Evolutionary conservation across 2,113 vertebrate genomes (phyloP).

Genomic region (Balaenoptera acutorostrata): DNA sequence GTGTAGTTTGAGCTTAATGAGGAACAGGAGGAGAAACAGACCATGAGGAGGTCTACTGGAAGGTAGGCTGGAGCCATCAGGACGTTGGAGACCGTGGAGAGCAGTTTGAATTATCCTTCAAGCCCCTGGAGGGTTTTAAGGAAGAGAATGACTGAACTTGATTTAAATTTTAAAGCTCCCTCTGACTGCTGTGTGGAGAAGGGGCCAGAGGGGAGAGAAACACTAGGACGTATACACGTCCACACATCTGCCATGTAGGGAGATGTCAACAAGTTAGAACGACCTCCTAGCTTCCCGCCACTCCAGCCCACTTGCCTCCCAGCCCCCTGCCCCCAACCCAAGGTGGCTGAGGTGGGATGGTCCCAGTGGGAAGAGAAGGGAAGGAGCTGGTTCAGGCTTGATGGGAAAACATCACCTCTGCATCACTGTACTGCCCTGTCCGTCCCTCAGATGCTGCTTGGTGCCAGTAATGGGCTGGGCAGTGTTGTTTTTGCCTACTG

Average conservation of each 20-base stretch:
- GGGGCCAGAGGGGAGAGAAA: background rate
- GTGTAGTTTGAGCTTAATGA: background rate
- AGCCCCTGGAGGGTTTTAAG: background rate
- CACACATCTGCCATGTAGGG: background rate
- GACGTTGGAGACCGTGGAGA: background rate
- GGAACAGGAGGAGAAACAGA: background rate
- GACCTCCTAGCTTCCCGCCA: no score
- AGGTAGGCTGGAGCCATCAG: background rate
- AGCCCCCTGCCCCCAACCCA: background rate
- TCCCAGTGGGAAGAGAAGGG: background rate
- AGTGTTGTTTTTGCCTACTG: conserved; percentile 8
- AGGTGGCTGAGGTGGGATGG: background rate
- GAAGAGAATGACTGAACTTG: background rate
- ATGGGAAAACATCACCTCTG: background rate
- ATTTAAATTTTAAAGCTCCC: background rate
- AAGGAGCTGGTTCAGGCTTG: background rate
- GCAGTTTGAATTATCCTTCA: background rate
- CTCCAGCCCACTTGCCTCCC: background rate
- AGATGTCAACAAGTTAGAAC: background rate
- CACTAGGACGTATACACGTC: no score
- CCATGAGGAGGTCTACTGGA: background rate
- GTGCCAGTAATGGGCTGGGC: background rate
- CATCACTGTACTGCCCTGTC: background rate
- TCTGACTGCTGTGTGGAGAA: background rate
- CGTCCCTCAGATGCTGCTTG: background rate